These are phyloP conservation scores for Pluvianellus socialis DNA, from an alignment of 2,113 vertebrate species.

Conservation along the genomic window DNA sequence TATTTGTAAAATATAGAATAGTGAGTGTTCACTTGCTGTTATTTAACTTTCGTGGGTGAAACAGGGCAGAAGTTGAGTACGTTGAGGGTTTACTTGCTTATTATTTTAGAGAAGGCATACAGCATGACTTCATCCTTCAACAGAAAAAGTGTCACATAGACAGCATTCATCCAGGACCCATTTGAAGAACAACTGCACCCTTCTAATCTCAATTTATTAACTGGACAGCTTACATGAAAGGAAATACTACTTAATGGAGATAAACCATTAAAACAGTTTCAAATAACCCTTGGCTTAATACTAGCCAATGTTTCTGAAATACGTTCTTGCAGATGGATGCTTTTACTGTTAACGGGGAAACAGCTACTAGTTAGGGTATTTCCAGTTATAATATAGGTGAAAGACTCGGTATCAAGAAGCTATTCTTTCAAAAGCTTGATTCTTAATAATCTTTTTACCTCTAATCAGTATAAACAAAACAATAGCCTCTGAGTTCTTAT, in stretches of 20 bases:
- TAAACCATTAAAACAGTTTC: neutral
- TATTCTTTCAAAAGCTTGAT: neutral
- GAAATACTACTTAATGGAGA: neutral
- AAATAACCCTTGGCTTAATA: neutral
- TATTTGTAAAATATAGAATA: neutral
- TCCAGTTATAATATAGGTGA: neutral
- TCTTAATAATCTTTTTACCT: neutral
- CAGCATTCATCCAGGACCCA: neutral
- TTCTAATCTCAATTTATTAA: neutral
- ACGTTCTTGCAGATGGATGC: neutral
- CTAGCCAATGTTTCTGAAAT: neutral
- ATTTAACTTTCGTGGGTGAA: neutral
- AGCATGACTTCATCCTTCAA: neutral
- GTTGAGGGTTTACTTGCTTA: neutral
- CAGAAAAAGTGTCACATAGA: neutral
- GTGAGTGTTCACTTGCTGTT: neutral
- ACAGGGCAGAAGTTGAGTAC: neutral
- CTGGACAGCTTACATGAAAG: neutral
- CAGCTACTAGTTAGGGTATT: neutral
- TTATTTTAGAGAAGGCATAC: neutral
- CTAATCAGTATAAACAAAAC: neutral
- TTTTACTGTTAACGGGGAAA: neutral
- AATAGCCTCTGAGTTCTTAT: neutral
- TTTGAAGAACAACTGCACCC: neutral
- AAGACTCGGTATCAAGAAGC: neutral